Conservation (phyloP, 2,113 vertebrate species). For the Lanius collurio region DNA sequence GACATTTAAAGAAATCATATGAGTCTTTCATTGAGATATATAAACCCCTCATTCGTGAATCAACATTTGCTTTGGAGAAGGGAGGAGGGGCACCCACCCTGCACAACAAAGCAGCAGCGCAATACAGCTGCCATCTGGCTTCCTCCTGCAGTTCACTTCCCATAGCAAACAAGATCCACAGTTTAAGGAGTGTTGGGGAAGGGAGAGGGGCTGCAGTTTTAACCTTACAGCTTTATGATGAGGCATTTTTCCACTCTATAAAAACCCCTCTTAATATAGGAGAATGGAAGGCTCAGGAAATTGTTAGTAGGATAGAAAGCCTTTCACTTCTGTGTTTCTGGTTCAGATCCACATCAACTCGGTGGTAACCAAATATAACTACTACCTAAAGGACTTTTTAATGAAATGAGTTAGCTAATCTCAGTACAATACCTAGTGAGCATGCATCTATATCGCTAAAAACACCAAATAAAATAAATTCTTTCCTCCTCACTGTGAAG, state of each 20-base stretch:
- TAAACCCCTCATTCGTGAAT: slow-evolving; percentile 38
- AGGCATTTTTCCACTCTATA: slow-evolving; percentile 57
- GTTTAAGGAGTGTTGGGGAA: slow-evolving; percentile 57
- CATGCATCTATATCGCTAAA: not conserved
- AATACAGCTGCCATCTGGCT: slow-evolving; percentile 66
- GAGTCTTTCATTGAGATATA: slow-evolving; percentile 1
- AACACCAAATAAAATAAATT: not conserved
- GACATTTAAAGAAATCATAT: not conserved
- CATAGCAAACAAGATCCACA: slow-evolving; percentile 62
- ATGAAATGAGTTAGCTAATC: slow-evolving; percentile 15
- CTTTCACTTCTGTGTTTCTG: slow-evolving; percentile 51
- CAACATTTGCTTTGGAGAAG: slow-evolving; percentile 51
- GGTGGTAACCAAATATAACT: slow-evolving; percentile 25
- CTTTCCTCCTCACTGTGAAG: not conserved
- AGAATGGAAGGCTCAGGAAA: slow-evolving; percentile 55
- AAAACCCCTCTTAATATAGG: slow-evolving; percentile 39
- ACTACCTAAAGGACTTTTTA: slow-evolving; percentile 11
- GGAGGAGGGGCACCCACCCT: slow-evolving; percentile 59
- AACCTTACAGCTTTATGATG: slow-evolving; percentile 58
- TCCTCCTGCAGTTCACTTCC: slow-evolving; percentile 62
- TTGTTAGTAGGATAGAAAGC: slow-evolving; percentile 44
- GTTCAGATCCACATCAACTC: slow-evolving; percentile 36
- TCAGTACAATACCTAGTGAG: not conserved
- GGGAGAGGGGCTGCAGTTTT: slow-evolving; percentile 40
- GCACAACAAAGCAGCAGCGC: slow-evolving; percentile 65